phyloP scores from a whole-genome alignment of 2,888 invertebrate species.

The Dasysyrphus tricinctus region DNA sequence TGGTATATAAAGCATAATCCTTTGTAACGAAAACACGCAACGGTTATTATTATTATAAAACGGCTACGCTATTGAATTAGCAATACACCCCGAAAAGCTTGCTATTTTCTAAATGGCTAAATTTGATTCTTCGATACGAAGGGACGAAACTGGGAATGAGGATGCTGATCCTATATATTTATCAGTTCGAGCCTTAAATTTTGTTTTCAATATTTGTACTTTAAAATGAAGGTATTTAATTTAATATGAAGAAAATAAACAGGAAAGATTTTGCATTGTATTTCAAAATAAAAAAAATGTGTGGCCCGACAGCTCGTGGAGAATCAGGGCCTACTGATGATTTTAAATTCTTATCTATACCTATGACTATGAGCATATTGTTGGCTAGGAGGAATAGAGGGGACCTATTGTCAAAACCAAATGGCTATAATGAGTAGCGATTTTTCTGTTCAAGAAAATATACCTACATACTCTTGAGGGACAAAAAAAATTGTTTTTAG shows the following conservation, averaged over 20 bases:
- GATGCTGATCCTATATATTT: too few species aligned
- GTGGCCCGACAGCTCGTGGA: too few species aligned
- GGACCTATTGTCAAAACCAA: too few species aligned
- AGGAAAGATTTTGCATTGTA: too few species aligned
- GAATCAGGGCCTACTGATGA: not conserved
- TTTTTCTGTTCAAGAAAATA: too few species aligned
- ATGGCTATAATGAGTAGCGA: too few species aligned
- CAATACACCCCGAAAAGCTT: not conserved
- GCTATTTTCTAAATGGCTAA: not conserved
- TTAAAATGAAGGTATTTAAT: not conserved
- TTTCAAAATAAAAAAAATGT: not conserved
- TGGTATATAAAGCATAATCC: constrained; percentile 36
- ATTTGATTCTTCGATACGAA: not conserved
- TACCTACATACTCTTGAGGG: too few species aligned
- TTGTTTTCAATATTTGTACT: not conserved
- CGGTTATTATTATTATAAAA: constrained; percentile 22
- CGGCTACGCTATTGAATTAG: constrained; percentile 9
- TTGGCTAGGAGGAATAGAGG: too few species aligned
- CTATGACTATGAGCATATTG: too few species aligned
- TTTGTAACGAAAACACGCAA: constrained; percentile 54
- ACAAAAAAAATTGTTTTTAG: too few species aligned
- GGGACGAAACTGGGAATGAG: not conserved
- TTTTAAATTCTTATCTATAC: too few species aligned
- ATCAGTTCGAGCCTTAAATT: not conserved
- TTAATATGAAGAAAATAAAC: not conserved